Evolutionary conservation across 2,113 vertebrate species (phyloP).

Genomic region (Anas platyrhynchos): DNA sequence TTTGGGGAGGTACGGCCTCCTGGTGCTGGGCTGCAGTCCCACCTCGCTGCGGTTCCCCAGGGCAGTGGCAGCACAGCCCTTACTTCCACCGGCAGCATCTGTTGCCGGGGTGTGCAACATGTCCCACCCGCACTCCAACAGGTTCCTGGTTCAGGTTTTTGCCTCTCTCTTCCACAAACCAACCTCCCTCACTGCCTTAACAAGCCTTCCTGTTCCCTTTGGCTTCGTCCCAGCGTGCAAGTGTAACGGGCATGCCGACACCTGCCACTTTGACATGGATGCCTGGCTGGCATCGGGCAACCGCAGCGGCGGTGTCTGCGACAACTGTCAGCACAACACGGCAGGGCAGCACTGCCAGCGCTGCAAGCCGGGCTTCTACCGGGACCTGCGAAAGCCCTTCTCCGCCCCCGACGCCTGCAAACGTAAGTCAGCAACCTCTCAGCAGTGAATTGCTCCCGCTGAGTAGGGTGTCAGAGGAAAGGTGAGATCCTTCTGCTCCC

Average conservation of each 20-base stretch:
- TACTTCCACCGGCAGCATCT: neutral
- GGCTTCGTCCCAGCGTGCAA: conserved; percentile 84
- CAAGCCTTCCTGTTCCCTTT: neutral
- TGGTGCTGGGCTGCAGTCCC: neutral
- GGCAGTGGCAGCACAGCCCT: neutral
- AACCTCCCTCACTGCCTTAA: neutral
- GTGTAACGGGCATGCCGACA: conserved; percentile 91
- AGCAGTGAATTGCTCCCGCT: neutral
- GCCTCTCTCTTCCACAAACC: neutral
- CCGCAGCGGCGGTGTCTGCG: conserved; percentile 89
- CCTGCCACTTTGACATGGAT: conserved; percentile 88
- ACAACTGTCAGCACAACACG: conserved; percentile 91
- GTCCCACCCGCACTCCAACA: neutral
- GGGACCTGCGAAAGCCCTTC: conserved; percentile 82
- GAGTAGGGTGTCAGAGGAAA: neutral
- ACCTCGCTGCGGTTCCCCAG: neutral
- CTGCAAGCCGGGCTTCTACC: conserved; percentile 91
- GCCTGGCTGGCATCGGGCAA: conserved; percentile 90
- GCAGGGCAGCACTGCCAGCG: conserved; percentile 90
- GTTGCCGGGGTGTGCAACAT: neutral
- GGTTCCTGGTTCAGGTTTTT: neutral
- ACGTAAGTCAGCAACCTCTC: conserved; percentile 77
- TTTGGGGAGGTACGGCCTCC: neutral
- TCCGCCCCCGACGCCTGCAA: conserved; percentile 88
- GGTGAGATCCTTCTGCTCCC: neutral